These are phyloP conservation scores for Drosophila tanythrix DNA, from an alignment of 2,888 invertebrate species.

Conservation along the genomic window DNA sequence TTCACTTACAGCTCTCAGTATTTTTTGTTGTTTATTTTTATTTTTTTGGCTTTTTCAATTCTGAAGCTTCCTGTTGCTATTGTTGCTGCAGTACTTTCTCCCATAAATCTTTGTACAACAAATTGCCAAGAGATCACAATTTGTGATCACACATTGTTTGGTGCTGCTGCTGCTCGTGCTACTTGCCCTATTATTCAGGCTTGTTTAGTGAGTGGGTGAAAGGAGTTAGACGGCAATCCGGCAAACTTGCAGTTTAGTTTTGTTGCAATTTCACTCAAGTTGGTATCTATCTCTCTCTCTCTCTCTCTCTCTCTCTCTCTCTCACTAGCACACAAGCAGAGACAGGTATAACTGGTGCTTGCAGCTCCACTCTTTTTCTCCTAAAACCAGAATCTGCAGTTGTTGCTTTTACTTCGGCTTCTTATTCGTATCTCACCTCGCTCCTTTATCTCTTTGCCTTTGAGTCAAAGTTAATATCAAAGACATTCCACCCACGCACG, in stretches of 20 bases:
- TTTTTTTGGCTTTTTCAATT: constrained; percentile 1
- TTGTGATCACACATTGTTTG: constrained; percentile 45
- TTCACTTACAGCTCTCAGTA: constrained; percentile 10
- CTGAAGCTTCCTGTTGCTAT: constrained; percentile 17
- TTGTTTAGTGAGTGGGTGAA: constrained; percentile 67
- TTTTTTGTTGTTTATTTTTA: background rate
- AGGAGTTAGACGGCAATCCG: constrained; percentile 72
- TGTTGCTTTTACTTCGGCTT: constrained; percentile 11
- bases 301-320: background rate
- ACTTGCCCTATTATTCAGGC: constrained; percentile 30
- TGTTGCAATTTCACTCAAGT: constrained; percentile 58
- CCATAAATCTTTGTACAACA: constrained; percentile 68
- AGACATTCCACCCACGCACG: constrained; percentile 44
- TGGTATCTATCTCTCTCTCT: background rate
- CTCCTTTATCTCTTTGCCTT: constrained; percentile 7
- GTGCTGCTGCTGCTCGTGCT: constrained; percentile 11
- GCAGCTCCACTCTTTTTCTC: constrained; percentile 8
- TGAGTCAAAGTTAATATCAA: constrained; percentile 42
- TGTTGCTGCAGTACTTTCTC: constrained; percentile 60
- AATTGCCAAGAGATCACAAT: constrained; percentile 58
- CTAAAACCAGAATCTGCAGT: constrained; percentile 44
- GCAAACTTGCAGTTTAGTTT: constrained; percentile 14
- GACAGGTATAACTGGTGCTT: constrained; percentile 53
- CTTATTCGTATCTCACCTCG: background rate
- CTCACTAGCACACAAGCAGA: constrained; percentile 13